phyloP scores from a whole-genome alignment of 2,888 invertebrate species.

The Melanophora roralis region DNA sequence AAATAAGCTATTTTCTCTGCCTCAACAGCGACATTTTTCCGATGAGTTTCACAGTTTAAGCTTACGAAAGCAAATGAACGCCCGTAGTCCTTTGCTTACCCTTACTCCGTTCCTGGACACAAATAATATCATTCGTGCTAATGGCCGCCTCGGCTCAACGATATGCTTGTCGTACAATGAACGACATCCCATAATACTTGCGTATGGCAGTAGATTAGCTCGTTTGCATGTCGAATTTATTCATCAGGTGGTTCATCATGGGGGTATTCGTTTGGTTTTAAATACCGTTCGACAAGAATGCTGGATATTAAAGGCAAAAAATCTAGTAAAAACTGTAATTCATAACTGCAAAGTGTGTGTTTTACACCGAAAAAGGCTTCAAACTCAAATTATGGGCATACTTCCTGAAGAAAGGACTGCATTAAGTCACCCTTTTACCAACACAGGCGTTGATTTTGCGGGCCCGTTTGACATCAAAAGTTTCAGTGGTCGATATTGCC shows the following conservation, averaged over 20 bases:
- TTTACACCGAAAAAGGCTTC: background rate
- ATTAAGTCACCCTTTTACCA: no score
- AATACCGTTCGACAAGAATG: background rate
- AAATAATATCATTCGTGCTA: background rate
- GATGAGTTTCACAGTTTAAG: background rate
- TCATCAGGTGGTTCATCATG: background rate
- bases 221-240: background rate
- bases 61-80: background rate
- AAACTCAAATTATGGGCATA: background rate
- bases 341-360: background rate
- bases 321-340: background rate
- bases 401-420: background rate
- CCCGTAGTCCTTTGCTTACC: background rate
- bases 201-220: background rate
- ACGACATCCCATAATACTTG: background rate
- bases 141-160: background rate
- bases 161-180: background rate
- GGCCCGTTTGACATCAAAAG: no score
- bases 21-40: background rate
- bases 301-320: background rate
- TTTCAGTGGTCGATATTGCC: no score
- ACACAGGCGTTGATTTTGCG: no score
- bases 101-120: background rate
- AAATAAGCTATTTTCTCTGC: background rate
- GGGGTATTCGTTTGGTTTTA: background rate